Conservation (phyloP, 2,113 vertebrate species). For the Gymnobelideus leadbeateri region DNA sequence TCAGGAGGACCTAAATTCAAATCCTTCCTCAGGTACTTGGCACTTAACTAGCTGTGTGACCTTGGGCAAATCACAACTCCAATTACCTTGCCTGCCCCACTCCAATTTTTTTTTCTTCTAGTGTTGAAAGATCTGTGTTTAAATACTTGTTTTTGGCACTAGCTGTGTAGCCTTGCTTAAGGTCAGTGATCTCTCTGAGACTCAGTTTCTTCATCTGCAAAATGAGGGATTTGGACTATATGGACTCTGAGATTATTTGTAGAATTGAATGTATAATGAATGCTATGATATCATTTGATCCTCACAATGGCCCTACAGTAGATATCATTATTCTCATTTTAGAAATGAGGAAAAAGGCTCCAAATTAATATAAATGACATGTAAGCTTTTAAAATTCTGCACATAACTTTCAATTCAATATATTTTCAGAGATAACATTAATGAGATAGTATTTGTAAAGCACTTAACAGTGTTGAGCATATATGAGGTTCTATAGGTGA, state of each 20-base stretch:
- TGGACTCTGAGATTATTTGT: neutral
- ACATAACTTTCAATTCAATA: neutral
- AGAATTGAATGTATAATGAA: neutral
- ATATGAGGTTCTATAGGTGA: neutral
- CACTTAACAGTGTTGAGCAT: neutral
- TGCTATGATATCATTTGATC: neutral
- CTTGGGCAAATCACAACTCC: no score
- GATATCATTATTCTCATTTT: neutral
- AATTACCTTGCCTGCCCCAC: no score
- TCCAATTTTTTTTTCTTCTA: neutral
- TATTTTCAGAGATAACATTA: neutral
- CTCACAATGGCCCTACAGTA: neutral
- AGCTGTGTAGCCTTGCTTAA: no score
- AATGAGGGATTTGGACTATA: neutral
- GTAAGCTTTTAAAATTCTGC: neutral
- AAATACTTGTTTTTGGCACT: neutral
- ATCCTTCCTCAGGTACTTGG: no score
- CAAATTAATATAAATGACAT: neutral
- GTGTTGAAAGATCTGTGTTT: neutral
- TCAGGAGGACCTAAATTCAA: no score
- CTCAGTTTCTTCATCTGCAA: neutral
- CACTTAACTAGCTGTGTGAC: no score
- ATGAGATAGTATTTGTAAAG: neutral
- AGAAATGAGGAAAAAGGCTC: neutral
- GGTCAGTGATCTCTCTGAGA: neutral